Percentiles rank a stretch among this genome's conserved stretches.
phyloP scores from a whole-genome alignment of 2,797 vertebrate genomes.

The Typhlichthys subterraneus region DNA sequence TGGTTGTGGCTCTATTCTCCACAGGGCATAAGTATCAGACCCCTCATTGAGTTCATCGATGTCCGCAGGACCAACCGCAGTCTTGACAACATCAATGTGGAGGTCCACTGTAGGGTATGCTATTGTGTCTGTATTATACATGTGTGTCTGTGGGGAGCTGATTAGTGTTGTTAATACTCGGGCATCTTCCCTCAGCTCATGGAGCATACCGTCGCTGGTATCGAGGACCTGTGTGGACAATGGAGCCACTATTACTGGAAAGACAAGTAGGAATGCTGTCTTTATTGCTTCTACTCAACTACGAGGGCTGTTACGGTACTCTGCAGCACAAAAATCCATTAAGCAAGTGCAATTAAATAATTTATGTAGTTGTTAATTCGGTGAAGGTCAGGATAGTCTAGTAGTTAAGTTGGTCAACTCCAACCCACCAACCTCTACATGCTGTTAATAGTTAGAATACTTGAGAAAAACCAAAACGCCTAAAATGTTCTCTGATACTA shows the following conservation, averaged over 20 bases:
- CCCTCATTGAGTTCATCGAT: conserved; percentile 91
- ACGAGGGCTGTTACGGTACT: background rate
- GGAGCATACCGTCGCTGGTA: conserved; percentile 91
- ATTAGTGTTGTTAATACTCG: background rate
- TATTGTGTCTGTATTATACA: background rate
- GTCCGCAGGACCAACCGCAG: conserved; percentile 91
- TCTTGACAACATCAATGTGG: conserved; percentile 88
- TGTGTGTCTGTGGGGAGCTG: background rate
- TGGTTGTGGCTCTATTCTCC: background rate
- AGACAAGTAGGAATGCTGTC: conserved; percentile 87
- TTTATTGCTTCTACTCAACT: background rate
- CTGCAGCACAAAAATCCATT: too few species aligned
- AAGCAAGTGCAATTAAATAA: too few species aligned
- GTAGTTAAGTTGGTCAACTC: too few species aligned
- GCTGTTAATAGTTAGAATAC: too few species aligned
- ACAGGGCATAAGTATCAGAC: conserved; percentile 94
- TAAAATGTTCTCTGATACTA: too few species aligned
- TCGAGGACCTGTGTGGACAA: conserved; percentile 97
- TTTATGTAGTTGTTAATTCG: too few species aligned
- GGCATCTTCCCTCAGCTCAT: conserved; percentile 81
- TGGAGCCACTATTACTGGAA: conserved; percentile 98
- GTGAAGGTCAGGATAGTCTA: too few species aligned
- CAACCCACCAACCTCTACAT: too few species aligned
- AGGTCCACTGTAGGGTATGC: conserved; percentile 91
- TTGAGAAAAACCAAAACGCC: too few species aligned